phyloP scores from a whole-genome alignment of 2,113 vertebrate genomes.

The Melanostigma gelatinosum region DNA sequence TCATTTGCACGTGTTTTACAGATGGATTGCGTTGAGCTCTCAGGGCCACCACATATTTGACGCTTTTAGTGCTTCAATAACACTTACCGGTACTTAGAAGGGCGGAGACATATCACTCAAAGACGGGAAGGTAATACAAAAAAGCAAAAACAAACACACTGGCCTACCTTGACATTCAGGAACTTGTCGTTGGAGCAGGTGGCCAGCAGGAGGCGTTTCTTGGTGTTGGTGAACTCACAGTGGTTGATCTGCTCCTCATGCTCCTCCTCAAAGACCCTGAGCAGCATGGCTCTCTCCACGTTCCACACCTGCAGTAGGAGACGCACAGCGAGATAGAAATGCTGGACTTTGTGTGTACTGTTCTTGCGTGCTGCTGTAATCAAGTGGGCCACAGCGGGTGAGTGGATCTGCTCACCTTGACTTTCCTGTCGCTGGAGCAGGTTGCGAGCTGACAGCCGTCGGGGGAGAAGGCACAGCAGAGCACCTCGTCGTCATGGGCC shows the following conservation, averaged over 20 bases:
- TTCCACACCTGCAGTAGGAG: slow-evolving; percentile 88
- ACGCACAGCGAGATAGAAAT: background rate
- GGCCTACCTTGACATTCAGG: slow-evolving; percentile 83
- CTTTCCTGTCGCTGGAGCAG: slow-evolving; percentile 92
- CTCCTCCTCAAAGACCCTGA: slow-evolving; percentile 86
- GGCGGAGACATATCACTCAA: too few species aligned
- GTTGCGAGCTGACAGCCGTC: slow-evolving; percentile 91
- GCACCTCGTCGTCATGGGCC: slow-evolving; percentile 93
- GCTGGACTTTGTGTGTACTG: background rate
- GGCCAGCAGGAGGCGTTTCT: slow-evolving; percentile 85
- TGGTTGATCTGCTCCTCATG: slow-evolving; percentile 93
- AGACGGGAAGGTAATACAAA: too few species aligned
- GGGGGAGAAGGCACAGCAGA: slow-evolving; percentile 92
- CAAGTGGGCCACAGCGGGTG: background rate
- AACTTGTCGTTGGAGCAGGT: slow-evolving; percentile 90
- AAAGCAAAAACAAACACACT: background rate
- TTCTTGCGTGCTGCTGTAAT: background rate
- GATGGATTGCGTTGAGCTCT: background rate
- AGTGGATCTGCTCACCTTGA: slow-evolving; percentile 84
- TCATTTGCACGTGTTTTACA: background rate
- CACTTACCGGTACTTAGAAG: background rate
- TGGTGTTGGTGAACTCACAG: slow-evolving; percentile 90
- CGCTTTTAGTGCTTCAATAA: background rate
- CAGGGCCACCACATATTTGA: background rate
- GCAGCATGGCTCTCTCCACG: slow-evolving; percentile 82